Evolutionary conservation across 2,888 invertebrate genomes (phyloP), one percentile per base, ranked within the genome.

Genomic region (Napeogenes sylphis): DNA sequence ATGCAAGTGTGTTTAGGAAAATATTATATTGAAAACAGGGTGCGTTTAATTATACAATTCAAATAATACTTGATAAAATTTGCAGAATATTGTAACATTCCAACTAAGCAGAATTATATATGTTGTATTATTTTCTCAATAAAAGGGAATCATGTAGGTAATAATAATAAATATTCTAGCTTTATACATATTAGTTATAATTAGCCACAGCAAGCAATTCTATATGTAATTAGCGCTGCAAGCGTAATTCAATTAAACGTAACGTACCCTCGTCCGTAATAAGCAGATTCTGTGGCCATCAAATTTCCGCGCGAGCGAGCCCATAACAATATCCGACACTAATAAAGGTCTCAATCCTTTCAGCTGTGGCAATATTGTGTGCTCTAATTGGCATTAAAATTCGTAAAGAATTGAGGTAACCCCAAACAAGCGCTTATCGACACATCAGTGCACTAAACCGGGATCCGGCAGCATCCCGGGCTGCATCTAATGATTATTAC

Each of bases 381-480:
- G 77, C 78, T 81, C 83, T 90, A 90, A 90, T 90, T 90, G 88
- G 90, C 87, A 88, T 85, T 84, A 84, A 84, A 82, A 84, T 78
- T 78, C 72, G 77, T 79, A 85, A 85, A 85, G 84, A 87, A 86
- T 77, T 83, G 84, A 81, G 86, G 87, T 84, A 80, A 78, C 85
- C 82, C 84, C 84, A 84, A 85, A 87, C 81, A 83, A 82, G 79
- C 79, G 87, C 84, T 87, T 87, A 87, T 84, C 86, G 73, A 69
- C 87, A 84, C 87, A 85, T 85, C 85, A 80, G 75, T 82, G 78
- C 70, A 70, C 77, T 77, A 75, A 78, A 69, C 76, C 73, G 66
- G 68, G 66, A 68, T 58, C 63, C 56, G 67, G 71, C 71, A 69
- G 69, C 73, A 69, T 72, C 74, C 66, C 62, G 58, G 68, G 72